Base-by-base conservation (phyloP, 1,140 invertebrate species). In the Bombus soroeensis region DNA sequence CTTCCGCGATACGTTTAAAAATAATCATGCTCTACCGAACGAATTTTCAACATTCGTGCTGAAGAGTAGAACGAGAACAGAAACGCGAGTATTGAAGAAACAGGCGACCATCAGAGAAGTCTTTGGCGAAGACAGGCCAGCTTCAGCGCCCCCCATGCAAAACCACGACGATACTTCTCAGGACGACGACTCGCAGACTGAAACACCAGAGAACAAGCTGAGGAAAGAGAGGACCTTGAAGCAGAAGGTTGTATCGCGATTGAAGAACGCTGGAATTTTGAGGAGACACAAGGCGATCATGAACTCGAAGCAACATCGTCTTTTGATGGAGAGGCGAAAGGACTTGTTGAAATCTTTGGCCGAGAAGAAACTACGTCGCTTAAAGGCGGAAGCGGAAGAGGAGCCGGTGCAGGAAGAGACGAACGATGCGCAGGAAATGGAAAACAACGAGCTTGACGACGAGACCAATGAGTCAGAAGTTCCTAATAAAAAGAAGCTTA, bases 51-150 rank as follows among this genome's bases (percentile, higher is more conserved):
- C 97, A 0, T 96, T 97, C 37, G 96, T 98, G 32, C 91, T 98
- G 72, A 97, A 97, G 91, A 97, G 97, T 41, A 95, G 97, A 87
- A 98, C 97, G 10, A 95, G 97, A 89, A 97, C 97, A 32, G 97
- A 98, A 93, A 97, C 97, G n/a, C 96, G 97, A 87, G 95, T 97
- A 34, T 94, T 97, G 90, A 97, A 97, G 93, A 97, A 97, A 89
- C 96, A 97, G 89, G 97, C 97, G 18, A 97, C 97, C 3, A 98
- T 98, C 53, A 96, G 97, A 86, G 97, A 97, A 94, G 97, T 98
- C 2, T 98, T 98, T 93, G 97, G 97, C 6, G 97, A 97, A 59
- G 96, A 97, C 91, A 94, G 97, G 15, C 97, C 97, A 0, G 97
- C 97, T 0, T 97, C 96, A 0, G 96, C 96, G 0, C 96, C 96